Conservation (phyloP, 2,888 invertebrate genomes). For the Sclerodermus sp. region DNA sequence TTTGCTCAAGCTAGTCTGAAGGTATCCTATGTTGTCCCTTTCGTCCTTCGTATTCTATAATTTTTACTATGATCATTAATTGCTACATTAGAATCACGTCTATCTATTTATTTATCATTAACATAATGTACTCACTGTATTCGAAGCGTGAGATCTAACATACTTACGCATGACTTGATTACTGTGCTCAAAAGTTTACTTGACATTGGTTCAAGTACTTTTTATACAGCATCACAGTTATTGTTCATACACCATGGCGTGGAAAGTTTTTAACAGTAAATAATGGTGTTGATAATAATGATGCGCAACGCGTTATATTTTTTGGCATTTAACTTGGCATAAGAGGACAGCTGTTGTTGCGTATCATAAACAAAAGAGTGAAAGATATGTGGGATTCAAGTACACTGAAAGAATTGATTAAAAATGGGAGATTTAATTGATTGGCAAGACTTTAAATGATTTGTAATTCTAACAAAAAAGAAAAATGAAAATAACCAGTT, state of each 20-base stretch:
- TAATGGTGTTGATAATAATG: slow-evolving; percentile 22
- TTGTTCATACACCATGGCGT: slow-evolving; percentile 4
- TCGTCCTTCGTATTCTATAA: slow-evolving; percentile 14
- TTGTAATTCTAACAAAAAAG: too few relatives aligned
- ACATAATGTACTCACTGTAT: slow-evolving; percentile 27
- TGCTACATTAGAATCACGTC: slow-evolving; percentile 6
- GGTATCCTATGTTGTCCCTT: slow-evolving; percentile 21
- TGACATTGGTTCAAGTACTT: slow-evolving; percentile 7
- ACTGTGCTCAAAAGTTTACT: slow-evolving; percentile 5
- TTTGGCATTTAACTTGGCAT: slow-evolving; percentile 16
- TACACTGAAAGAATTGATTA: too few relatives aligned
- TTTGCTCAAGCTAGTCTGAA: slow-evolving; percentile 33
- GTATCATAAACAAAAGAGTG: background rate
- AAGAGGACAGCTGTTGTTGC: slow-evolving; percentile 19
- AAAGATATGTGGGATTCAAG: too few relatives aligned
- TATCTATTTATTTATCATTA: slow-evolving; percentile 18
- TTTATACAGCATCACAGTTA: slow-evolving; percentile 7
- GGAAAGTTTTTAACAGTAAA: slow-evolving; percentile 22
- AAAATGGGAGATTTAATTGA: too few relatives aligned
- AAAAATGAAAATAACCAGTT: slow-evolving; percentile 8
- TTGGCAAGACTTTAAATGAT: too few relatives aligned
- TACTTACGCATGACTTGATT: slow-evolving; percentile 36
- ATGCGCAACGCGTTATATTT: slow-evolving; percentile 9
- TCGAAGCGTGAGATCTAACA: slow-evolving; percentile 37
- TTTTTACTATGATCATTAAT: slow-evolving; percentile 5